phyloP scores from a whole-genome alignment of 2,113 vertebrate species.

The Heterotis niloticus region DNA sequence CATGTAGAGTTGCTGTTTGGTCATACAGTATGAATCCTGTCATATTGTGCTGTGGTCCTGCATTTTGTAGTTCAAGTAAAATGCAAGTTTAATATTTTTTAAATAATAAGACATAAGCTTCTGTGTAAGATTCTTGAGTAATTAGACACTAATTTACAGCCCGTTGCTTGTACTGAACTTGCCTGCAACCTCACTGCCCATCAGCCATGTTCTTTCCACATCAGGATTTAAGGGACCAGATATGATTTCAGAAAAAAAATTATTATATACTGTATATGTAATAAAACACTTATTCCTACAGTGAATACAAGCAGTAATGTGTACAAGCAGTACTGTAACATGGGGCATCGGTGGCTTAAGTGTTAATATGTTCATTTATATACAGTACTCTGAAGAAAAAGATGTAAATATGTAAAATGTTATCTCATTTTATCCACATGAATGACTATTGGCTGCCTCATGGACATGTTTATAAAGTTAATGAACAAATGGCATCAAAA shows the following conservation, averaged over 20 bases:
- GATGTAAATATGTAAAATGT: background rate
- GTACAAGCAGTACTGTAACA: background rate
- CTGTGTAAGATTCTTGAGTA: too few relatives aligned
- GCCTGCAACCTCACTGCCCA: background rate
- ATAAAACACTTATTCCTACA: background rate
- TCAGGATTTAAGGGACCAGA: background rate
- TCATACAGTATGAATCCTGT: too few relatives aligned
- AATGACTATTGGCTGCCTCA: background rate
- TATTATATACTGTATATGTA: too few relatives aligned
- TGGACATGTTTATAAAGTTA: background rate
- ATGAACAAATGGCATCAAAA: background rate
- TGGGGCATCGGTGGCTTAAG: background rate
- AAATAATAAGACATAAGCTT: too few relatives aligned
- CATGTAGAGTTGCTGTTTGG: too few relatives aligned
- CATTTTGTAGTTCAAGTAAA: too few relatives aligned
- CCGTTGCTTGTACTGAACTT: background rate
- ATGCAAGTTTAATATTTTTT: too few relatives aligned
- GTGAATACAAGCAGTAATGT: background rate
- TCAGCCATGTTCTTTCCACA: background rate
- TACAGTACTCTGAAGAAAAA: too few relatives aligned
- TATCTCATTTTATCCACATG: background rate
- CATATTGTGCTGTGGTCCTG: too few relatives aligned
- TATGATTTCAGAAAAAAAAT: background rate
- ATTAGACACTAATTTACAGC: background rate
- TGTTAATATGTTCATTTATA: conserved; percentile 1